Percentiles rank a stretch among this genome's conserved stretches.
Conservation (phyloP, 2,113 vertebrate genomes). For the Bufo bufo region DNA sequence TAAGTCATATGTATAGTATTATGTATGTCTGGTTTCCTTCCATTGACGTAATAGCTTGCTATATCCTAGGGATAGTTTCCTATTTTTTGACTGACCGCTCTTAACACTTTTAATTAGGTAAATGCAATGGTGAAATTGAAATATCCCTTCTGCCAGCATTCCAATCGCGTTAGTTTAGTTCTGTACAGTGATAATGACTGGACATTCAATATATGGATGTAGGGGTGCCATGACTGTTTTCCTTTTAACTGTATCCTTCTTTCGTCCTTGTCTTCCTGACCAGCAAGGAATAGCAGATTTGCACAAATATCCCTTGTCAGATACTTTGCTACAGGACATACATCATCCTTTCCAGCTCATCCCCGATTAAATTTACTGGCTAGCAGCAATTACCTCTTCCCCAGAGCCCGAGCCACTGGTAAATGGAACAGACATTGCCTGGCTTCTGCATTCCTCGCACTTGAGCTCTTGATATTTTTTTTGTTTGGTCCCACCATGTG, state of each 20-base stretch:
- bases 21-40: neutral
- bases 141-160: neutral
- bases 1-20: neutral
- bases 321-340: constrained; percentile 75
- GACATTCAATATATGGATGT: neutral
- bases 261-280: constrained; percentile 72
- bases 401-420: constrained; percentile 70
- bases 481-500: constrained; percentile 56
- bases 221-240: constrained; percentile 65
- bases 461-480: constrained; percentile 66
- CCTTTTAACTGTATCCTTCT: constrained; percentile 75
- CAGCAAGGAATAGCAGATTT: constrained; percentile 68
- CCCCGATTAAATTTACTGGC: constrained; percentile 72
- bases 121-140: neutral
- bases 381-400: constrained; percentile 73
- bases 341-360: constrained; percentile 74
- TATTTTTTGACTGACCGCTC: neutral
- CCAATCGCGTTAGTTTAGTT: neutral
- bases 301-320: constrained; percentile 74
- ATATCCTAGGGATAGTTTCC: too few species aligned
- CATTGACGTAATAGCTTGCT: too few species aligned
- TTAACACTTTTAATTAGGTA: neutral
- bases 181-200: neutral
- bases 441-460: constrained; percentile 56
- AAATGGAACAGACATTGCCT: constrained; percentile 68